Conservation (phyloP, 2,888 invertebrate genomes). For the Heteromyza rotundicornis region DNA sequence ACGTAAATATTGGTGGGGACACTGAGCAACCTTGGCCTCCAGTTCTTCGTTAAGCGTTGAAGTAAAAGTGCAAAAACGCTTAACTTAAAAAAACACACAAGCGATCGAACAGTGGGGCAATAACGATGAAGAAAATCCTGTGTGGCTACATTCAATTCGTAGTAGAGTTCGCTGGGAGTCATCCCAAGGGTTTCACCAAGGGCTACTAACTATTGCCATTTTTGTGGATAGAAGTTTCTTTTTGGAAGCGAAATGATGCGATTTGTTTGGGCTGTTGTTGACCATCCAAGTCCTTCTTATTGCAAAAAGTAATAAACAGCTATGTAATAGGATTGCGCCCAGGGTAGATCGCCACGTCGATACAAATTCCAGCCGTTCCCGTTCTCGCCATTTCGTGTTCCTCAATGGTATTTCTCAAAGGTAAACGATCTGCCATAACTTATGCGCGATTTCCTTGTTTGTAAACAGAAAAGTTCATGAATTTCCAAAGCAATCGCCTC, state of each 20-base stretch:
- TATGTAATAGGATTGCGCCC: neutral
- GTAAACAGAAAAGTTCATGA: constrained; percentile 33
- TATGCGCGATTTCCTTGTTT: constrained; percentile 38
- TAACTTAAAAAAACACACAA: neutral
- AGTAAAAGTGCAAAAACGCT: neutral
- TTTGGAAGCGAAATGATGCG: too few species aligned
- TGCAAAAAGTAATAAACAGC: too few species aligned
- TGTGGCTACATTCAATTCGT: too few species aligned
- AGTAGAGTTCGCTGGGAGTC: too few species aligned
- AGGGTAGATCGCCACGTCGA: too few species aligned
- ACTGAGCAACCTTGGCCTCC: neutral
- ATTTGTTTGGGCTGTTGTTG: too few species aligned
- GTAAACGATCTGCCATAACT: constrained; percentile 36
- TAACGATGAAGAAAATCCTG: too few species aligned
- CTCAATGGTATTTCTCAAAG: constrained; percentile 19
- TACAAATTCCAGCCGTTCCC: neutral
- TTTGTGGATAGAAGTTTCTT: too few species aligned
- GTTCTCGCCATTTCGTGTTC: neutral
- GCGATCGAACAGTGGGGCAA: neutral
- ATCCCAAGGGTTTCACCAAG: too few species aligned
- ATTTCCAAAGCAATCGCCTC: constrained; percentile 8
- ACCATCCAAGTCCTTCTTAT: too few species aligned
- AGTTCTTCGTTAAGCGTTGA: neutral
- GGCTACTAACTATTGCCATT: too few species aligned
- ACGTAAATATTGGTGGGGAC: neutral